A percentile compares a stretch with the other conserved stretches of the same genome.
phyloP scores from a whole-genome alignment of 1,140 invertebrate genomes.

The Brachionus koreanus region DNA sequence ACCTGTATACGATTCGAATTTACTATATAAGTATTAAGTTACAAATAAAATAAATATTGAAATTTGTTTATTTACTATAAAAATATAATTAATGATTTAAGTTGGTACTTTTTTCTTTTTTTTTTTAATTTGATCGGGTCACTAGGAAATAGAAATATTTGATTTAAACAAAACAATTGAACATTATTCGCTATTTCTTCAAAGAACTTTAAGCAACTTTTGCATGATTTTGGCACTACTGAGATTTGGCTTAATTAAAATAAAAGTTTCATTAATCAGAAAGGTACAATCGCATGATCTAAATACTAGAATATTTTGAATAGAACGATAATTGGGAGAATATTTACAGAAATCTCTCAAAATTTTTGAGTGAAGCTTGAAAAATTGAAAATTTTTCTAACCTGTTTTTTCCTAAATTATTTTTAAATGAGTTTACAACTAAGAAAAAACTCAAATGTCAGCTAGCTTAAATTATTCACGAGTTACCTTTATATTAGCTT shows the following conservation, averaged over 20 bases:
- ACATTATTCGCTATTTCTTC: not conserved
- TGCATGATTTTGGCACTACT: not conserved
- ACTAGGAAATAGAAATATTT: not conserved
- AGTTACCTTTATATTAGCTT: not conserved
- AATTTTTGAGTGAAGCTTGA: not conserved
- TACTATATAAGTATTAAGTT: not conserved
- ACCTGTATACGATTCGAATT: not conserved
- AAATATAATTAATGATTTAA: slow-evolving; percentile 30
- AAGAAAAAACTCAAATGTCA: not conserved
- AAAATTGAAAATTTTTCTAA: not conserved
- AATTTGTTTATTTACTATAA: slow-evolving; percentile 20
- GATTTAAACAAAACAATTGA: not conserved
- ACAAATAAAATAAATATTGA: slow-evolving; percentile 25
- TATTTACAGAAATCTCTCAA: not conserved
- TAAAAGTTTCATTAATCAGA: not conserved
- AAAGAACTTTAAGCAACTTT: not conserved
- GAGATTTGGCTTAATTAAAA: not conserved
- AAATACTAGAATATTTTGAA: not conserved
- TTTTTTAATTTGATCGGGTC: not conserved
- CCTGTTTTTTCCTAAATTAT: not conserved
- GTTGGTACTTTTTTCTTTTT: not conserved
- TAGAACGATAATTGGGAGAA: not conserved
- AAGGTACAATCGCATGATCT: not conserved
- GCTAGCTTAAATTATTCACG: not conserved
- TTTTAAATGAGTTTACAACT: not conserved